A percentile compares a stretch with the other conserved stretches of the same genome.
Conservation (phyloP, 2,888 invertebrate genomes). For the Arctia plantaginis region DNA sequence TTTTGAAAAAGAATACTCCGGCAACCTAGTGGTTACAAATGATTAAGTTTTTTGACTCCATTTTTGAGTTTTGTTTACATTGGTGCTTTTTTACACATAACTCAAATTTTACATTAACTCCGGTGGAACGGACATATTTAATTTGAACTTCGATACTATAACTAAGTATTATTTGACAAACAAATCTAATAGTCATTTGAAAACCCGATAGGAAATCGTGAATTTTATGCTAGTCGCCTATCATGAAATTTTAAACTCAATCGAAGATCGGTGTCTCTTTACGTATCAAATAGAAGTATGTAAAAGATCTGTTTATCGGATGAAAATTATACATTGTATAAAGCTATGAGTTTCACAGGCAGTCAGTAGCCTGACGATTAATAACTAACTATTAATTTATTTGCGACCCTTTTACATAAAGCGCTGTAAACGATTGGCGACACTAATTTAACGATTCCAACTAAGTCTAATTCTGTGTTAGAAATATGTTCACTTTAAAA, state of each 20-base stretch:
- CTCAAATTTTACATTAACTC: not conserved
- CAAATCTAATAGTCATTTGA: not conserved
- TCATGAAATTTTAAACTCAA: not conserved
- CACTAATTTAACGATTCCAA: not conserved
- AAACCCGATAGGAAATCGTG: not conserved
- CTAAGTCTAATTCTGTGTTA: not conserved
- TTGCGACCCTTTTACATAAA: not conserved
- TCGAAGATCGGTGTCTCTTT: not conserved
- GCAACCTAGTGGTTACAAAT: constrained; percentile 35
- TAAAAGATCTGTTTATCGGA: not conserved
- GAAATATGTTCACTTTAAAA: not conserved
- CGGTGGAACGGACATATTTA: not conserved
- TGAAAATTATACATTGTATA: not conserved
- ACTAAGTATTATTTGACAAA: not conserved
- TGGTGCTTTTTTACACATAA: not conserved
- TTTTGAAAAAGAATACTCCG: constrained; percentile 25
- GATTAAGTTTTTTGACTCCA: constrained; percentile 22
- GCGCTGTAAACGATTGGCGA: not conserved
- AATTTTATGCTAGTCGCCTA: not conserved
- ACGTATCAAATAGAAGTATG: not conserved
- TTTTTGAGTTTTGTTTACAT: not conserved
- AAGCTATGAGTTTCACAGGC: not conserved
- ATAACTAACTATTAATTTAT: not conserved
- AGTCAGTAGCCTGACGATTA: not conserved
- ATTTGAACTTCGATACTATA: not conserved